Conservation (phyloP, 1,140 invertebrate species). For the Acromyrmex echinatior region DNA sequence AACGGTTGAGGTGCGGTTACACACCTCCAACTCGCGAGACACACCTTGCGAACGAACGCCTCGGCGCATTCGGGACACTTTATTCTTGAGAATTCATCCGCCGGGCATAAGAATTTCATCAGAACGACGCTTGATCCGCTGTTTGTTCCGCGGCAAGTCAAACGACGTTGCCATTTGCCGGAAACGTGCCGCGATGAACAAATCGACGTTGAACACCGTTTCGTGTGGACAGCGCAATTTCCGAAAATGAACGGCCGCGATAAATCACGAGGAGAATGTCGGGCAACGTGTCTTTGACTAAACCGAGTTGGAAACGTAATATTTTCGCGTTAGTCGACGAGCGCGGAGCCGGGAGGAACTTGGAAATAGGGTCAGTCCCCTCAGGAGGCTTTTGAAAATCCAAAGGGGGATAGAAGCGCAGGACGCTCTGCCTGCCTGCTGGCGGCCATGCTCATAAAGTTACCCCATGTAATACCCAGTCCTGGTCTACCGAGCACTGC, state of each 20-base stretch:
- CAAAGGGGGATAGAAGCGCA: slow-evolving; percentile 37
- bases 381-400: slow-evolving; percentile 61
- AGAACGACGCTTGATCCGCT: neutral
- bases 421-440: slow-evolving; percentile 29
- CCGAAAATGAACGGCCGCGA: slow-evolving; percentile 43
- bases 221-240: slow-evolving; percentile 53
- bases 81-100: neutral
- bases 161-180: slow-evolving; percentile 21
- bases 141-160: slow-evolving; percentile 3
- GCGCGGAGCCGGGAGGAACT: slow-evolving; percentile 23
- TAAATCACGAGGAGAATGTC: slow-evolving; percentile 44
- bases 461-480: slow-evolving; percentile 51
- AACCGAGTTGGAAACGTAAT: slow-evolving; percentile 64
- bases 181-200: slow-evolving; percentile 34
- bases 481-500: slow-evolving; percentile 20
- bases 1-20: slow-evolving; percentile 20
- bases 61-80: neutral
- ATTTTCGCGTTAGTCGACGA: slow-evolving; percentile 51
- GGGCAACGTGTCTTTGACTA: slow-evolving; percentile 57
- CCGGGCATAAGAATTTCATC: slow-evolving; percentile 39
- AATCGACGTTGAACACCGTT: slow-evolving; percentile 43
- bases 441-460: slow-evolving; percentile 55
- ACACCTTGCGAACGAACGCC: neutral
- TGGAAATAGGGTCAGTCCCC: slow-evolving; percentile 62
- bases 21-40: neutral